phyloP scores from a whole-genome alignment of 1,140 invertebrate species.

The Pristionchus pacificus region DNA sequence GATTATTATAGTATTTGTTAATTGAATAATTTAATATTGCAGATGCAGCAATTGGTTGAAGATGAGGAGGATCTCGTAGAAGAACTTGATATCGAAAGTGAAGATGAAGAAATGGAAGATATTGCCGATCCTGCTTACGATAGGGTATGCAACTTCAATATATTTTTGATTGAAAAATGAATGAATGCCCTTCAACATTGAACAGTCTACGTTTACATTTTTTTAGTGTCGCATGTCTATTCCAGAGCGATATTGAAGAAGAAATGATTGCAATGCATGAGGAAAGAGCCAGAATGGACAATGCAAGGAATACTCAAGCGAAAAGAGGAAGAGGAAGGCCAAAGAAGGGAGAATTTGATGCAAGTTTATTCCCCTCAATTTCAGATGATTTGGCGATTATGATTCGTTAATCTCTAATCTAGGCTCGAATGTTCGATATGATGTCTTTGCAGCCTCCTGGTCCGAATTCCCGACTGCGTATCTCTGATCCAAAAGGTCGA shows the following conservation, averaged over 20 bases:
- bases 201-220: conserved; percentile 6
- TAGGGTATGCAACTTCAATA: neutral
- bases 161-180: too few relatives aligned
- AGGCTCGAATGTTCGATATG: neutral
- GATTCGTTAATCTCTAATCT: too few relatives aligned
- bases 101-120: neutral
- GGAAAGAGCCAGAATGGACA: neutral
- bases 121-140: neutral
- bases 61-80: neutral
- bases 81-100: conserved; percentile 6
- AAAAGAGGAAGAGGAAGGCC: neutral
- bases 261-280: conserved; percentile 4
- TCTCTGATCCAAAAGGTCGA: conserved; percentile 20
- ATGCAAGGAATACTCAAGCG: too few relatives aligned
- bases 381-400: too few relatives aligned
- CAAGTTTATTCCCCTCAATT: neutral
- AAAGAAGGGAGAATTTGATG: neutral
- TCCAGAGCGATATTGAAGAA: conserved; percentile 4
- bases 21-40: neutral
- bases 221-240: neutral
- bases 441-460: conserved; percentile 3
- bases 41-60: neutral
- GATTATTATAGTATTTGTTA: too few relatives aligned
- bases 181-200: conserved; percentile 11
- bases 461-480: conserved; percentile 2